Percentiles rank a stretch among this genome's conserved stretches.
Conservation (phyloP, 2,888 invertebrate species). For the Anticlea derivata region DNA sequence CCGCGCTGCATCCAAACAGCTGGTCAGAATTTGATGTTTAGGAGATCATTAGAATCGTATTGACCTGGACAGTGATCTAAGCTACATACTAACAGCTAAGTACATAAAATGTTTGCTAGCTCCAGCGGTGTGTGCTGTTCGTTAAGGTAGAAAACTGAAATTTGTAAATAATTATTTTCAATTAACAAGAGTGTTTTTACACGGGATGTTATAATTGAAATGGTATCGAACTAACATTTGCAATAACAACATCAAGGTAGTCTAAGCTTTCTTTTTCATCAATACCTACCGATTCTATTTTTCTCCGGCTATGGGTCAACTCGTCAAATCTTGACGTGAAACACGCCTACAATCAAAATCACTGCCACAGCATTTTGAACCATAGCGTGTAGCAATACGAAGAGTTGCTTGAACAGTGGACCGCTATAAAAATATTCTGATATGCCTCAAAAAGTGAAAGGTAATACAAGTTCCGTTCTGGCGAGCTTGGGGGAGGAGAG, state of each 20-base stretch:
- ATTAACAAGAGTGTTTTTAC: no score
- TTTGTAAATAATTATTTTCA: no score
- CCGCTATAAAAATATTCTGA: conserved; percentile 21
- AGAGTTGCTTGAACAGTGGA: neutral
- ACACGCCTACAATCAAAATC: conserved; percentile 26
- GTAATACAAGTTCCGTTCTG: conserved; percentile 52
- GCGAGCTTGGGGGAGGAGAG: conserved; percentile 12
- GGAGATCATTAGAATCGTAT: no score
- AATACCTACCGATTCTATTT: conserved; percentile 7
- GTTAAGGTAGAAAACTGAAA: no score
- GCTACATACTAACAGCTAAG: no score
- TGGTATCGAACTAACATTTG: neutral
- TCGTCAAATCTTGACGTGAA: conserved; percentile 23
- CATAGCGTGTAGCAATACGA: conserved; percentile 15
- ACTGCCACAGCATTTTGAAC: conserved; percentile 18
- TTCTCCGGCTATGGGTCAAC: conserved; percentile 25
- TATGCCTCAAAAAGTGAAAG: conserved; percentile 54
- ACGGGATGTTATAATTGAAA: no score
- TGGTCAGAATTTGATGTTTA: no score
- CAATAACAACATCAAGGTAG: conserved; percentile 17
- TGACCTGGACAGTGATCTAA: no score
- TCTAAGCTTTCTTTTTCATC: conserved; percentile 16
- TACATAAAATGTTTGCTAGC: no score
- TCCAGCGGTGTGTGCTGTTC: no score
- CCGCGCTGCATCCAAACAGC: no score